Conservation (phyloP, 2,113 vertebrate species). For the Psittacus erithacus region DNA sequence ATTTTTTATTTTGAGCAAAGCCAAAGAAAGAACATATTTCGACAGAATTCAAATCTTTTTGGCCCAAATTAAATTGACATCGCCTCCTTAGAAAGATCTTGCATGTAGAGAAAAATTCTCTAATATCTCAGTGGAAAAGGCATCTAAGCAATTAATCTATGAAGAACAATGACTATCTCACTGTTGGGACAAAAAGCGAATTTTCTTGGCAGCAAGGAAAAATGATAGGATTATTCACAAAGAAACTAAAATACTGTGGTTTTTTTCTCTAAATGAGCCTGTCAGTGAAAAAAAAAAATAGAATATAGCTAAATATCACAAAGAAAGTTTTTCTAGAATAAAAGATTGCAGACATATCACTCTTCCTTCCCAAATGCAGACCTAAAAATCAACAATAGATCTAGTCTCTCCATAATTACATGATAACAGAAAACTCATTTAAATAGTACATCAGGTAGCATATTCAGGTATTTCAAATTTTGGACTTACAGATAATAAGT, state of each 20-base stretch:
- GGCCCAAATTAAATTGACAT: not conserved
- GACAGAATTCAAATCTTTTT: not conserved
- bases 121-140: not conserved
- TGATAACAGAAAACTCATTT: not conserved
- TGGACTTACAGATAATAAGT: not conserved
- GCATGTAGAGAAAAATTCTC: not conserved
- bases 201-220: not conserved
- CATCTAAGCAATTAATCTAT: constrained; percentile 33
- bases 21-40: not conserved
- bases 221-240: constrained; percentile 15
- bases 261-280: constrained; percentile 31
- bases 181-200: constrained; percentile 6
- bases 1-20: not conserved
- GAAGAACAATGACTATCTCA: constrained; percentile 30
- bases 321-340: constrained; percentile 11
- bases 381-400: not conserved
- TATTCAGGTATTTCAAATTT: not conserved
- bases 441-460: not conserved
- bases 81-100: not conserved
- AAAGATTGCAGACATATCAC: not conserved
- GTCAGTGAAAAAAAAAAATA: not conserved
- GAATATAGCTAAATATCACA: not conserved
- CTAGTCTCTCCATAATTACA: not conserved
- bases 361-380: not conserved
- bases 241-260: not conserved